Base-by-base conservation (phyloP, 2,113 vertebrate species). In the Mixornis gularis region DNA sequence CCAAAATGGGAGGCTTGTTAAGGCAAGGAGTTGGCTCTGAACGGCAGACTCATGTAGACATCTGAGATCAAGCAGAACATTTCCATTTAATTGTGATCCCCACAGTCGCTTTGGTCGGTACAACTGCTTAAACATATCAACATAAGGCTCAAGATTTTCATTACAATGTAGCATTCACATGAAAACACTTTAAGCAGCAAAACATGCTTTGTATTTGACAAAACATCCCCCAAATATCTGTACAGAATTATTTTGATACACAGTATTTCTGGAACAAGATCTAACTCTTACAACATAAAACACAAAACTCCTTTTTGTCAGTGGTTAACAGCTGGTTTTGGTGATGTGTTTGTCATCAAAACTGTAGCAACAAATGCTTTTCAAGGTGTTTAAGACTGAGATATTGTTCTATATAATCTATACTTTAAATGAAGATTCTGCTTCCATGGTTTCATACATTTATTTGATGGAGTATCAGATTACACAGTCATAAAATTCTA, bases 131-230 rank as follows among this genome's bases (percentile, higher is more conserved):
- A 96, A 96, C 91, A 60, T 91, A 79, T 74, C 78, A 95, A 92
- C 91, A 62, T 92, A 93, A 97, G 97, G 96, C 96, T 98, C 97
- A 97, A 97, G 90, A 96, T 66, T 84, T 79, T 94, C 79, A 94
- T 95, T 97, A 98, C 95, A 97, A 94, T 96, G 94, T 97, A 97
- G 95, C 96, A 95, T 94, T 97, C 97, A 98, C 97, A 91, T 70
- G 73, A 94, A 96, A 97, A 97, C 97, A 98, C 84, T 60, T 96
- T 18, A 96, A 97, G 95, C 97, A 97, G 97, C 93, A 94, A 64
- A 97, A 94, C 96, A 97, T 98, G 97, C 97, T 97, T 95, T 89
- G 18, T 84, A 96, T 97, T 96, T 84, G 85, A 95, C 94, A 96
- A 95, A 96, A 94, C 77, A 38, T 69, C 89, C 69, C 96, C 92